Conservation (phyloP, 35 echinoderm and acorn worm species). For the Acanthaster planci region DNA sequence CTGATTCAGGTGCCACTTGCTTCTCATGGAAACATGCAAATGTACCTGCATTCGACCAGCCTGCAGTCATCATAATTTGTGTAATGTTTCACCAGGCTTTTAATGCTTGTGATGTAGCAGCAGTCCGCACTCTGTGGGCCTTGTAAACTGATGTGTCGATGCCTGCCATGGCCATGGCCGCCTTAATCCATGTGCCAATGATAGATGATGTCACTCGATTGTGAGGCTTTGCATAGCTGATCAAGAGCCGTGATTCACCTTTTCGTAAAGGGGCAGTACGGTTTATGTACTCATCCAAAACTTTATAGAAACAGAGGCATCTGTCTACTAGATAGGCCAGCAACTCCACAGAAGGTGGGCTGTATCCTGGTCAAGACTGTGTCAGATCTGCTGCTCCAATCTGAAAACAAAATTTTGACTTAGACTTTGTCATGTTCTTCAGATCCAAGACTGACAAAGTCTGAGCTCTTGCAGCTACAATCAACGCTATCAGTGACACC, state of each 20-base stretch:
- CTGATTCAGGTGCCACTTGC: neutral
- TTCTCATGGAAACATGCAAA: slow-evolving; percentile 38
- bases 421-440: no score
- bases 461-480: no score
- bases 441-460: no score
- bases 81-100: neutral
- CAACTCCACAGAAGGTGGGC: no score
- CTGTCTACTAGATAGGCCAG: no score
- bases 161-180: slow-evolving; percentile 38
- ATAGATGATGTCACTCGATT: slow-evolving; percentile 24
- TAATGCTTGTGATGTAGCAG: slow-evolving; percentile 26
- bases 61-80: slow-evolving; percentile 27
- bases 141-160: slow-evolving; percentile 31
- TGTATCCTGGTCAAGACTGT: no score
- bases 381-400: no score
- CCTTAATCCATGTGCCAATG: slow-evolving; percentile 41
- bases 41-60: slow-evolving; percentile 30
- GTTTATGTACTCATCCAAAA: slow-evolving; percentile 27
- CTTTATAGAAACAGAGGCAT: no score
- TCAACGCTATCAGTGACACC: no score
- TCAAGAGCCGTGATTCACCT: slow-evolving; percentile 31
- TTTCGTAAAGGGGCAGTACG: slow-evolving; percentile 36
- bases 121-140: slow-evolving; percentile 37
- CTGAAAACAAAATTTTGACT: no score
- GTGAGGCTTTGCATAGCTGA: slow-evolving; percentile 57